These are phyloP conservation scores for Eudorcas thomsonii DNA, from an alignment of 2,113 vertebrate species.

Conservation along the genomic window DNA sequence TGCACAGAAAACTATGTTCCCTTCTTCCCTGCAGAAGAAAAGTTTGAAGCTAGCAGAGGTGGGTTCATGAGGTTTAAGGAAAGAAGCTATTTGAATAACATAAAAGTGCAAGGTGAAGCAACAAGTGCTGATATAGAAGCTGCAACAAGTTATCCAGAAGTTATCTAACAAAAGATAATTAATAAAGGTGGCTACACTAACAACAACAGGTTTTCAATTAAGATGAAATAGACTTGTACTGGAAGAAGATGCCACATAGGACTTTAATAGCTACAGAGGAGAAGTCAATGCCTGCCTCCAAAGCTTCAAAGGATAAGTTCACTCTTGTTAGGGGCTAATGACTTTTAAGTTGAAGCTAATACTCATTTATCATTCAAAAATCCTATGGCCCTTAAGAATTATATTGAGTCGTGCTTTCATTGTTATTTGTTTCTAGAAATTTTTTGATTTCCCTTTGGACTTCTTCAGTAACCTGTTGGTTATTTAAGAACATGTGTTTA, in stretches of 20 bases:
- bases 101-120: background rate
- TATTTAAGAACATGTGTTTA: background rate
- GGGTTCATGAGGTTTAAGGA: background rate
- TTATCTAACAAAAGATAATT: background rate
- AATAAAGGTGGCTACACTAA: background rate
- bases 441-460: background rate
- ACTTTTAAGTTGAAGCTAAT: background rate
- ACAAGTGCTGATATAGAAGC: background rate
- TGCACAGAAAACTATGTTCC: fast-evolving
- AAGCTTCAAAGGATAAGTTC: background rate
- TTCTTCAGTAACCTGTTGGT: background rate
- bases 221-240: background rate
- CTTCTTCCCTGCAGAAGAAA: background rate
- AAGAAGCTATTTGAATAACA: background rate
- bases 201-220: background rate
- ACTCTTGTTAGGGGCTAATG: background rate
- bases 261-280: background rate
- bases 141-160: background rate
- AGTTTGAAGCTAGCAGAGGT: background rate
- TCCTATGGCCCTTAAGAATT: background rate
- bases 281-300: background rate
- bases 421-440: background rate
- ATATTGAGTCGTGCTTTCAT: background rate
- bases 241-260: background rate
- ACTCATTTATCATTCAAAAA: background rate